Evolutionary conservation across 2,113 vertebrate species (phyloP).

Genomic region (Poeciliopsis occidentalis): DNA sequence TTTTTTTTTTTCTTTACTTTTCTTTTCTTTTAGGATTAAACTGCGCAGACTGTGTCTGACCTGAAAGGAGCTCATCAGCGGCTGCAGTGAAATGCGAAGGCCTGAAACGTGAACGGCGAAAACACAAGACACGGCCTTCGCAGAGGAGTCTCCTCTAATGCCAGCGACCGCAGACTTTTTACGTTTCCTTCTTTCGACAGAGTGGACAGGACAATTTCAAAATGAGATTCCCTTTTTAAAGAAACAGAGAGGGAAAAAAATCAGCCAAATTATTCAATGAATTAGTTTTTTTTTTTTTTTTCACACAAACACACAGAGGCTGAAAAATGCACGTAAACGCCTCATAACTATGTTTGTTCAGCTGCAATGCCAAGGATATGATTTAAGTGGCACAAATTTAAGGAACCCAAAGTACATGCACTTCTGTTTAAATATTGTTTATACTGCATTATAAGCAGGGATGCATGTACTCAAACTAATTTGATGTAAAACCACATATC

Average conservation of each 20-base stretch:
- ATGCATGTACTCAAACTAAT: too few relatives aligned
- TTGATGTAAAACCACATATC: not conserved
- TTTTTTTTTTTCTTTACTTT: rapidly evolving
- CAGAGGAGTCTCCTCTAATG: not conserved
- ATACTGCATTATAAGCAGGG: not conserved
- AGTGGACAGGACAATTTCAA: not conserved
- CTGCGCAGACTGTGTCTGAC: not conserved
- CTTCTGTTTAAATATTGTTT: not conserved
- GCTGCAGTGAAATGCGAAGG: not conserved
- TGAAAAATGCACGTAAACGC: not conserved
- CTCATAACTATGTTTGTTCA: not conserved
- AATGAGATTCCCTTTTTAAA: not conserved
- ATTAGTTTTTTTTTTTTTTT: not conserved
- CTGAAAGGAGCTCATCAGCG: not conserved
- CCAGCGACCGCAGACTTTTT: not conserved
- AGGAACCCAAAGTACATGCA: not conserved
- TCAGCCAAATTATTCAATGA: not conserved
- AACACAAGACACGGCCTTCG: not conserved
- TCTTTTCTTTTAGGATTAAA: not conserved
- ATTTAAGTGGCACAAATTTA: not conserved
- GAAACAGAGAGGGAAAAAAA: not conserved
- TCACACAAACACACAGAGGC: not conserved
- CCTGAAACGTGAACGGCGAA: not conserved
- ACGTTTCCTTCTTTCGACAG: not conserved
- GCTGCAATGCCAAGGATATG: not conserved